A percentile compares a stretch with the other conserved stretches of the same genome.
Conservation (phyloP, 2,797 vertebrate species). For the Onychomys torridus region DNA sequence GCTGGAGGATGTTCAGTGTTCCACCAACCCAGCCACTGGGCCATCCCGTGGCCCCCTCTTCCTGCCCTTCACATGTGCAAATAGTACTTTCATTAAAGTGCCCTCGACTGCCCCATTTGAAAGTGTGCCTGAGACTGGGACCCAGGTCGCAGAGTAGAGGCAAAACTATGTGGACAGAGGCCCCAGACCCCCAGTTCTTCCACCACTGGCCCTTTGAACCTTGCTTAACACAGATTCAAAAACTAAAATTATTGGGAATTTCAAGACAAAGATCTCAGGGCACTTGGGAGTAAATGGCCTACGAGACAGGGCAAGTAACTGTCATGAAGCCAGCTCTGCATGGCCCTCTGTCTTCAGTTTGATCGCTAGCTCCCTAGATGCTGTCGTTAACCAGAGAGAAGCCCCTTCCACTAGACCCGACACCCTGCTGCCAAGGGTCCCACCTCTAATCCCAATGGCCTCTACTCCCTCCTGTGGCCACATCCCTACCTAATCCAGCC, state of each 20-base stretch:
- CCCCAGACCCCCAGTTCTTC: too few species aligned
- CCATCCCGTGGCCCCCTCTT: accelerated
- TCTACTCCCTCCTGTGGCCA: not conserved
- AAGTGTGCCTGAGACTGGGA: too few species aligned
- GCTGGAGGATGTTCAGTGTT: not conserved
- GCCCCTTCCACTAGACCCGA: not conserved
- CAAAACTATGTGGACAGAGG: not conserved
- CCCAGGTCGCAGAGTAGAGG: not conserved
- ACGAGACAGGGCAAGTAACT: not conserved
- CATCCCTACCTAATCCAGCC: not conserved
- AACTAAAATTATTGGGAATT: not conserved
- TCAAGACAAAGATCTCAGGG: not conserved
- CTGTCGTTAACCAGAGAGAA: not conserved
- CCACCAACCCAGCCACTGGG: not conserved
- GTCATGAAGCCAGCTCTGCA: not conserved
- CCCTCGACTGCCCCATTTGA: not conserved
- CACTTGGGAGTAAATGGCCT: not conserved
- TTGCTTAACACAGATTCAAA: not conserved
- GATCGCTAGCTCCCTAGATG: not conserved
- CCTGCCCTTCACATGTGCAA: accelerated
- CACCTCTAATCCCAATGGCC: accelerated
- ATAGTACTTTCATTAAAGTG: not conserved
- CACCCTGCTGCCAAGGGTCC: not conserved
- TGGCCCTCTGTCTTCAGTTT: not conserved
- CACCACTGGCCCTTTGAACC: not conserved